Conservation (phyloP, 2,113 vertebrate genomes). For the Dermatemys mawii region DNA sequence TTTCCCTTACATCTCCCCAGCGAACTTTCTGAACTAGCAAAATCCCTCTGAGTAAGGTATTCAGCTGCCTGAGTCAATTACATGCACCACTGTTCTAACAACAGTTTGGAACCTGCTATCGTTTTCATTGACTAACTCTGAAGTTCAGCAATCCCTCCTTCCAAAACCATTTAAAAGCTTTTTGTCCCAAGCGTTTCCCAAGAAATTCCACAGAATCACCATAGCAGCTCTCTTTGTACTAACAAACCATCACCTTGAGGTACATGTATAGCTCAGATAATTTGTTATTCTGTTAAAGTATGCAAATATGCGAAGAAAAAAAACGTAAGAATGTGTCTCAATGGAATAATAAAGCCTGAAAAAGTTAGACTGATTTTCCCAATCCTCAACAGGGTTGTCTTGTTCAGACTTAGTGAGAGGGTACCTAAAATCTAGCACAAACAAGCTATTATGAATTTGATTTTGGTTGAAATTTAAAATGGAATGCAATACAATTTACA, state of each 20-base stretch:
- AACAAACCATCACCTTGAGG: neutral
- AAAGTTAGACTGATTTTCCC: neutral
- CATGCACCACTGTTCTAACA: neutral
- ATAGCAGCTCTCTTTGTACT: neutral
- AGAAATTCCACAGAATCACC: neutral
- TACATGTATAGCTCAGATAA: neutral
- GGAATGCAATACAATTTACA: neutral
- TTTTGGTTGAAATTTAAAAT: neutral
- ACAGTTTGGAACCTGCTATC: neutral
- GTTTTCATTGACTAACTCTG: neutral
- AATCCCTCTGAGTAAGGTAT: neutral
- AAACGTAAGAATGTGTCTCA: neutral
- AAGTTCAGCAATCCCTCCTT: neutral
- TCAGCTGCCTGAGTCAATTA: neutral
- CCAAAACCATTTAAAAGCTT: constrained; percentile 27
- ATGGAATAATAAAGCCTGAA: neutral
- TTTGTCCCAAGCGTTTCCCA: neutral
- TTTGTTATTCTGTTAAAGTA: neutral
- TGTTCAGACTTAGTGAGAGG: neutral
- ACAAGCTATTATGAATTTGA: neutral
- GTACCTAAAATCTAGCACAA: neutral
- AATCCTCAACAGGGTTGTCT: neutral
- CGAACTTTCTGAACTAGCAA: neutral
- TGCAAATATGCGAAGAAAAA: neutral
- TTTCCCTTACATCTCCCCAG: neutral